Base-by-base conservation (phyloP, 2,797 vertebrate species). In the Acipenser ruthenus region DNA sequence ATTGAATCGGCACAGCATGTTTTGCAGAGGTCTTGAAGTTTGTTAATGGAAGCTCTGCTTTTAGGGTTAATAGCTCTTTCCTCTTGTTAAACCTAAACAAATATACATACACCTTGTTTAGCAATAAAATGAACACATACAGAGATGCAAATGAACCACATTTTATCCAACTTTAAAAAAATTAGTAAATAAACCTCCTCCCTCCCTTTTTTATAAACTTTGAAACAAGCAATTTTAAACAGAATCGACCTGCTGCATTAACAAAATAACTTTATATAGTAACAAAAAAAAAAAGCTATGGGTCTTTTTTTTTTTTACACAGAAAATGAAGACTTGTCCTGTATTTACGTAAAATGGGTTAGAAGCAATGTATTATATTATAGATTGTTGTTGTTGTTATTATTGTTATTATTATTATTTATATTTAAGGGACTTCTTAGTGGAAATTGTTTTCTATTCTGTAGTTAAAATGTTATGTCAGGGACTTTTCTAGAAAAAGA, bases 361-460 rank as follows among this genome's bases (percentile, higher is more conserved):
- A n/a, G 55, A 56, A 15, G 37, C 60, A 63, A 66, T 66, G 66
- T 55, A 47, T 67, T 53, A 66, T 65, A 50, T 69, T 48, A 60
- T 65, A 59, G 23, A 2, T 37, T 37, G 23, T 23, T 37, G 23
- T 37, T 72, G 73, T 82, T 82, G 81, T 82, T 68, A 72, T 80
- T 66, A 79, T 79, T 77, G 78, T 82, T 84, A 81, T 68, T 76
- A 73, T 87, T 88, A 58, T 67, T 75, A 88, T 88, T 89, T 88
- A 88, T 88, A 91, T 89, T 84, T 88, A 88, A 88, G 89, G 88
- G 89, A 90, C 84, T 84, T 88, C 82, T 85, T 70, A 63, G 60
- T 12, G 15, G 60, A 63, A 66, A 66, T 70, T 59, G 80, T 79
- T 83, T 84, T 89, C 77, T 90, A 77, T 81, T 86, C 10, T 87